Evolutionary conservation across 2,888 invertebrate genomes (phyloP).

Genomic region (Allophyes oxyacanthae): DNA sequence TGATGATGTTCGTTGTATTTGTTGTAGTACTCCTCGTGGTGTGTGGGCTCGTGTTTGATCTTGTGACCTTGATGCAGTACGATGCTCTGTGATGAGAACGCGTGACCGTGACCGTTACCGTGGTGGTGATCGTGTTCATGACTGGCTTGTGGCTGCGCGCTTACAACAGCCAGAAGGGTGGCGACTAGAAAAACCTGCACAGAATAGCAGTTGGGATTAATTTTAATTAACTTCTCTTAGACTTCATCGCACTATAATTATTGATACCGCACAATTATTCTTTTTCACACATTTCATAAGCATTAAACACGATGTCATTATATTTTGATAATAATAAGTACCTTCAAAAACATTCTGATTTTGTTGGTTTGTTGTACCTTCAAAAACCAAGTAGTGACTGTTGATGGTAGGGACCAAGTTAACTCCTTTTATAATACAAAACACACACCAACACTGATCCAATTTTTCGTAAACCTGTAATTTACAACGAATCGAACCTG

Average conservation of each 20-base stretch:
- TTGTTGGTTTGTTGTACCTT: background rate
- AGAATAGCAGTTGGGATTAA: too few relatives aligned
- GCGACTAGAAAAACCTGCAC: constrained; percentile 23
- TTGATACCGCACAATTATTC: too few relatives aligned
- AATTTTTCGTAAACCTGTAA: background rate
- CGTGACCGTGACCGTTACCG: constrained; percentile 22
- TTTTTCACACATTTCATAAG: constrained; percentile 6
- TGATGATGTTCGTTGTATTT: constrained; percentile 10
- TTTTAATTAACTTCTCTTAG: too few relatives aligned
- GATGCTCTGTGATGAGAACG: constrained; percentile 67
- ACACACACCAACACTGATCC: too few relatives aligned
- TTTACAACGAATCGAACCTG: constrained; percentile 18
- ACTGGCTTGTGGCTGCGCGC: constrained; percentile 41
- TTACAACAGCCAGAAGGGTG: constrained; percentile 24
- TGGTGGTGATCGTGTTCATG: constrained; percentile 12
- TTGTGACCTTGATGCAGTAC: constrained; percentile 60
- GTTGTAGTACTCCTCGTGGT: constrained; percentile 18
- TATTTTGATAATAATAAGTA: too few relatives aligned
- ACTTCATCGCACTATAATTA: too few relatives aligned
- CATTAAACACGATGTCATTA: too few relatives aligned
- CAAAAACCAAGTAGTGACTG: constrained; percentile 10
- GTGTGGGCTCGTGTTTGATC: constrained; percentile 27
- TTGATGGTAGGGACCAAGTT: too few relatives aligned
- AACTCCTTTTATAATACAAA: too few relatives aligned
- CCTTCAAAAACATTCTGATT: constrained; percentile 24